Evolutionary conservation across 2,888 invertebrate species (phyloP), one percentile per base, ranked within the genome.

Genomic region (Brassicogethes aeneus): DNA sequence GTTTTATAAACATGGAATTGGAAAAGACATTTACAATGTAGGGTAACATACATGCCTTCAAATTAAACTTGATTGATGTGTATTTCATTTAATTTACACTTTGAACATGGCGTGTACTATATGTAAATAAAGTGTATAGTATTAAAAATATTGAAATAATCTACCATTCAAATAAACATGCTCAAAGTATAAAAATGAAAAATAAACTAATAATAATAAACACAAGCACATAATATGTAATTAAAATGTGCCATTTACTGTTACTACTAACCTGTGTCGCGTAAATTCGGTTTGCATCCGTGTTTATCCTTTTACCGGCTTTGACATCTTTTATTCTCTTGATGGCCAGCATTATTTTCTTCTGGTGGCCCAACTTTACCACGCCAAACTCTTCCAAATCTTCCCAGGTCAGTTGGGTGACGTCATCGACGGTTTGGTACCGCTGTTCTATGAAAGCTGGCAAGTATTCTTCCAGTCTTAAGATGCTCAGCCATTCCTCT

Each of bases 301-400:
- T 51, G 54, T 72, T 72, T 47, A 74, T 69, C 42, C 82, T 74
- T 68, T 91, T 92, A 36, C 92, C 92, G 37, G 88, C 85, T 55
- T 86, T 80, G 44, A 92, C 88, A 64, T 94, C 91, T 70, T 95
- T 94, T 39, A 97, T 85, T 66, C 95, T 79, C 69, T 96, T 96
- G 56, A 97, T 93, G 46, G 97, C 97, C 62, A 99, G 74, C 62
- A 94, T 80, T 54, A 99, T 86, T 74, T 96, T 93, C 77, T 99
- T 99, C 72, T 99, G 96, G 68, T 99, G 99, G 23, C 99, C 99
- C 61, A 91, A 71, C 60, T 89, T 83, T 15, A 90, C 87, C 59
- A 91, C 89, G 42, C 91, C 90, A 67, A 97, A 93, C 64, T 99
- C 97, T 73, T 99, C 97, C 63, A 99, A 78, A 72, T 99, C 99